Evolutionary conservation across 1,140 invertebrate genomes (phyloP), one percentile per base, ranked within the genome.

Genomic region (Neodiprion fabricii): DNA sequence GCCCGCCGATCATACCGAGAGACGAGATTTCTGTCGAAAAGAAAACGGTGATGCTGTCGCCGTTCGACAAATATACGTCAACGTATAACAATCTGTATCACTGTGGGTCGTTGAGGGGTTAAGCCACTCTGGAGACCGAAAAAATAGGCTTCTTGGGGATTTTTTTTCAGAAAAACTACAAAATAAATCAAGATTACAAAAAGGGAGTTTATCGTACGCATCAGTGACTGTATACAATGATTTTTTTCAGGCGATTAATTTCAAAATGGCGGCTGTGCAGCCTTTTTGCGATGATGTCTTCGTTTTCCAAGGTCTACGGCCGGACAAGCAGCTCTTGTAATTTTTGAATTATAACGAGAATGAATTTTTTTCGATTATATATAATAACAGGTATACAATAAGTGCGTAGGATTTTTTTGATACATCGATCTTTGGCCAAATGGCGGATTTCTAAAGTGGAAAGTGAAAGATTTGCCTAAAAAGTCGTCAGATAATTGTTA

Each of bases 191-290:
- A 65, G 61, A 3, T 65, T 65, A 14, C 61, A 65, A 65, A 65
- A 7, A 0, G 12, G 17, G 7, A 14, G 17, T 65, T 65, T 65
- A 7, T 65, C 7, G 17, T 65, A 61, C 53, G n/a, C n/a, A 61
- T 61, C n/a, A 61, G 53, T 61, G 53, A 61, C n/a, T 1, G 53
- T 61, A 61, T 61, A 61, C 53, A 61, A 61, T 61, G 10, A 61
- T 61, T 61, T 61, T 61, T 61, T 61, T 11, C 10, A 61, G 0
- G 53, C 53, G 53, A 61, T 61, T 61, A 61, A 61, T 61, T 61
- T 61, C 53, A 61, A 61, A 61, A 61, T 61, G 53, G 53, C 53
- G 53, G 53, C 53, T 61, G 53, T 61, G n/a, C 53, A 61, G 53
- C 53, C 4, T 65, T 0, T 65, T 65, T 65, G 61, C 1, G 2